Evolutionary conservation across 2,888 invertebrate species (phyloP), one percentile per base, ranked within the genome.

Genomic region (Malthinus seriepunctatus): DNA sequence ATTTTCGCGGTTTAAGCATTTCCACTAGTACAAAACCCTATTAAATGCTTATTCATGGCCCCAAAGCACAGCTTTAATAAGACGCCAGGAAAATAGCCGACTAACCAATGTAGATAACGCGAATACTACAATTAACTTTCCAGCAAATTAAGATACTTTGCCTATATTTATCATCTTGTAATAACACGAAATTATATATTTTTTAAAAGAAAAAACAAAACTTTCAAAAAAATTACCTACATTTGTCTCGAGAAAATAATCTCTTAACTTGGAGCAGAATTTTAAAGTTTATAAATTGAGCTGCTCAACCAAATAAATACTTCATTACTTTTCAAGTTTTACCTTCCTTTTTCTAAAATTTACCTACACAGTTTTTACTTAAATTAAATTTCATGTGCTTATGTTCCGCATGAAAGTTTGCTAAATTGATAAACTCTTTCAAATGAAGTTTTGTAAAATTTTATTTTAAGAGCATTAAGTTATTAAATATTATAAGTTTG

Each of bases 41-140:
- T 54, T 54, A 47, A 54, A 39, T 10, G 54, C 39, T 47, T 54
- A 54, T 54, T 54, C 54, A 54, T 39, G 47, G 39, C 39, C 32
- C 23, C 9, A 48, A 14, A 48, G 47, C 54, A 5, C 5, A 23
- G 23, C 23, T 23, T 48, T 54, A 54, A 54, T 48, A 54, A 54
- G 54, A 39, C 48, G 47, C 54, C 39, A 47, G 39, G 37, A 54
- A 38, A 54, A 47, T 54, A 38, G 39, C 46, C 33, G 32, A 14
- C 52, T 32, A 52, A 46, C 52, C 46, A 12, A 38, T 52, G 52
- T 37, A 52, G 52, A 52, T 52, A 52, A 52, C 46, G 32, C 23
- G 39, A 42, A 42, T n/a, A 23, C 31, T 12, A 32, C 35, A 44
- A 52, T 52, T 52, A 52, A 44, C 52, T 52, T 33, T 31, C 34